These are phyloP conservation scores for Eidolon dupreanum DNA, from an alignment of 2,797 vertebrate genomes.

Conservation along the genomic window DNA sequence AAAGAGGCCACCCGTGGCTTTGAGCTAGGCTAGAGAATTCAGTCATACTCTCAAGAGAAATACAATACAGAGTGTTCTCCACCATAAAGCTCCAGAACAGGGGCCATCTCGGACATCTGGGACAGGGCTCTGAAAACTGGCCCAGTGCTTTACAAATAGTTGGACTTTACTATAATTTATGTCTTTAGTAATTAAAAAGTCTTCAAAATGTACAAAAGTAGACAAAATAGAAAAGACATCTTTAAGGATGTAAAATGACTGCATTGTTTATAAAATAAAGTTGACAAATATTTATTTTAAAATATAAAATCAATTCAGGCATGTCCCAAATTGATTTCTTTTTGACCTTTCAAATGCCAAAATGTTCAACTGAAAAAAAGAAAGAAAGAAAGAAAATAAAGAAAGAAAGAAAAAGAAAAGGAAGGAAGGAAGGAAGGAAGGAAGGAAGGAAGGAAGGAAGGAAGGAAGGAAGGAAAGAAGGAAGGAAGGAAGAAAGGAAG, in stretches of 20 bases:
- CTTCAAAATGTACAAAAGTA: constrained; percentile 14
- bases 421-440: too few relatives aligned
- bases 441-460: too few relatives aligned
- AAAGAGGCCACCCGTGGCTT: not conserved
- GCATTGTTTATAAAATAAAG: not conserved
- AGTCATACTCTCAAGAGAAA: not conserved
- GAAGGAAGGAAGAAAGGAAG: too few relatives aligned
- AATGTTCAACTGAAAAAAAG: not conserved
- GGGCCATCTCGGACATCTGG: not conserved
- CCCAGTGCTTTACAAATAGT: not conserved
- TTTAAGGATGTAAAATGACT: not conserved
- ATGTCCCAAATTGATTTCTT: not conserved
- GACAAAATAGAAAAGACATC: not conserved
- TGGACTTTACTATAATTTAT: not conserved
- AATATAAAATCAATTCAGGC: constrained; percentile 1
- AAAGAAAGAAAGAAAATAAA: too few relatives aligned
- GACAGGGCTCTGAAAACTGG: not conserved
- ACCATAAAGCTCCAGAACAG: not conserved
- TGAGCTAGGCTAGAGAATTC: not conserved
- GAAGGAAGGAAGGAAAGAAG: not conserved
- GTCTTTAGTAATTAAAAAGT: not conserved
- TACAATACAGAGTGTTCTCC: not conserved
- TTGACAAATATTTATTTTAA: not conserved
- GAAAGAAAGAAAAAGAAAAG: too few relatives aligned
- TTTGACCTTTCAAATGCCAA: constrained; percentile 46